Evolutionary conservation across 2,888 invertebrate genomes (phyloP), one percentile per base, ranked within the genome.

Genomic region (Merodon equestris): DNA sequence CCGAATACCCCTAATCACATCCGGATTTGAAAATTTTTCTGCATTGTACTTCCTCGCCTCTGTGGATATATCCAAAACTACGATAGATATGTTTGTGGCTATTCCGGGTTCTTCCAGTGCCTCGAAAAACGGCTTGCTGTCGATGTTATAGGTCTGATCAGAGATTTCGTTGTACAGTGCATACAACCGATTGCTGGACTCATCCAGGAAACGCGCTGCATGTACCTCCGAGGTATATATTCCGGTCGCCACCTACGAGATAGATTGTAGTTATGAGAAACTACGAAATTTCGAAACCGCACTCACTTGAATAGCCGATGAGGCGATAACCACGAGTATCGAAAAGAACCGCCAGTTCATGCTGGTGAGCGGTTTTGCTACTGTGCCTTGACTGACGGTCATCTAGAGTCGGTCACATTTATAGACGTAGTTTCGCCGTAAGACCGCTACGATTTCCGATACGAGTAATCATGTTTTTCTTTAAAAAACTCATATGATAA

Each of bases 11-110:
- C 81, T 68, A 53, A 84, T 85, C 0, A 86, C 70, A 34, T 84
- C 83, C 5, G 56, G 27, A 71, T 85, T 83, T 0, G 60, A 48
- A 2, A 87, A 82, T 47, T 77, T 81, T 14, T 34, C 81, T 3
- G 84, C 47, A 51, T 85, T 82, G 36, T 83, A 88, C 90, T 91
- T 82, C 87, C 88, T 88, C 89, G 76, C 93, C 92, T 51, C 93
- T 90, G 51, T 93, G 81, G 79, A 90, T 85, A 87, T 85, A 36
- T 84, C 82, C 1, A 87, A 85, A 47, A 87, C 76, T 47, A 86
- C 84, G 17, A 82, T 83, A 3, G 86, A 84, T 45, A 88, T 87
- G 1, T 83, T 83, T 56, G 86, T 84, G 1, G 87, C 85, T 19
- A 85, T 86, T 36, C 81, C 82, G 5, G 84, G 60, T 64, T 85